Percentiles rank a stretch among this genome's conserved stretches.
These are phyloP conservation scores for Oeneis ivallda DNA, from an alignment of 2,888 invertebrate genomes.

Conservation along the genomic window DNA sequence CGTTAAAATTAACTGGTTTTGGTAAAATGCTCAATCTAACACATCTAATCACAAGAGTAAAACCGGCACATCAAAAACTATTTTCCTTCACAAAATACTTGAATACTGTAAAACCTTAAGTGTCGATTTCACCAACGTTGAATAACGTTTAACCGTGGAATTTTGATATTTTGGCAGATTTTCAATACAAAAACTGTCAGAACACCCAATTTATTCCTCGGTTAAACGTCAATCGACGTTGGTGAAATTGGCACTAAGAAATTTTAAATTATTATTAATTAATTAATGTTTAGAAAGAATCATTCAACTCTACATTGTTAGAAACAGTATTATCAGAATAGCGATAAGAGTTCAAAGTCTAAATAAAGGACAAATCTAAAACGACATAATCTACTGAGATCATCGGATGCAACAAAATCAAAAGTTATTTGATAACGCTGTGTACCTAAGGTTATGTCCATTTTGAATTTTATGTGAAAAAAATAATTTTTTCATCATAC, in stretches of 20 bases:
- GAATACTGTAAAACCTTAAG: background rate
- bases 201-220: too few relatives aligned
- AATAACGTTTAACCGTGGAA: too few relatives aligned
- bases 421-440: background rate
- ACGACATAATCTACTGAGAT: background rate
- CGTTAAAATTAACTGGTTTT: conserved; percentile 8
- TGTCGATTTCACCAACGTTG: too few relatives aligned
- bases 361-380: background rate
- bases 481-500: too few relatives aligned
- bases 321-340: background rate
- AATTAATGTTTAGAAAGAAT: background rate
- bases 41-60: background rate
- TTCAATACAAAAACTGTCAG: too few relatives aligned
- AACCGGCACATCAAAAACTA: background rate
- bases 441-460: too few relatives aligned
- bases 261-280: background rate
- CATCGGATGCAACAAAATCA: conserved; percentile 19
- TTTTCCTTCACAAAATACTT: background rate
- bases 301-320: conserved; percentile 8
- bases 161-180: too few relatives aligned
- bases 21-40: background rate
- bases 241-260: too few relatives aligned
- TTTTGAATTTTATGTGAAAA: too few relatives aligned
- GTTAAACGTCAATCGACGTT: too few relatives aligned
- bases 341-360: conserved; percentile 2